These are phyloP conservation scores for Leptocoma aspasia DNA, from an alignment of 2,113 vertebrate genomes.

Conservation along the genomic window DNA sequence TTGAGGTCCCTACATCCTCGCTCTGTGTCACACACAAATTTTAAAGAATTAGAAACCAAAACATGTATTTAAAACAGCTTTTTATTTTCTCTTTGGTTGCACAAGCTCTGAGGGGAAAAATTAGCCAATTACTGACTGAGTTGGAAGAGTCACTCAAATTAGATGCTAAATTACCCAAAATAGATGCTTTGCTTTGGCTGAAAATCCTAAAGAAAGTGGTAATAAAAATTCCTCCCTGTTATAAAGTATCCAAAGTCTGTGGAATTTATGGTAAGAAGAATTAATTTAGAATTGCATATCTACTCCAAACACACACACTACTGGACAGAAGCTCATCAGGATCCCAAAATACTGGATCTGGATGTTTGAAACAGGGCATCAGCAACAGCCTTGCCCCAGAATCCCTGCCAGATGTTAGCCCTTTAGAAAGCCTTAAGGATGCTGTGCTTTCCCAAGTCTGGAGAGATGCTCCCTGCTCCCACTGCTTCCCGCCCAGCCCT, in stretches of 20 bases:
- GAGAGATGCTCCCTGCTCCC: neutral
- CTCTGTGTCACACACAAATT: neutral
- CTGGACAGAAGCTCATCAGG: neutral
- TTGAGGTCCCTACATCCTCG: neutral
- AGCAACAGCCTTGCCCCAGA: neutral
- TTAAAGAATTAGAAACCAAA: neutral
- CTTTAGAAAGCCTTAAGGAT: neutral
- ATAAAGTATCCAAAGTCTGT: neutral
- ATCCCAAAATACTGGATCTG: neutral
- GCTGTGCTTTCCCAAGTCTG: neutral
- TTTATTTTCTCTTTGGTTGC: neutral
- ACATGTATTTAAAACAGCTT: neutral
- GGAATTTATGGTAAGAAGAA: neutral
- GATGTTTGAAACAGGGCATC: neutral
- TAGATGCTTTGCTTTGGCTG: neutral
- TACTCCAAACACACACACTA: neutral
- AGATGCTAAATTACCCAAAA: neutral
- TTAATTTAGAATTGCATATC: neutral
- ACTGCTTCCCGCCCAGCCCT: neutral
- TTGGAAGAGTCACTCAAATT: neutral
- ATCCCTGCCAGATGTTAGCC: constrained; percentile 64
- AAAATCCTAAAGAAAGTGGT: neutral
- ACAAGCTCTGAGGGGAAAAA: neutral
- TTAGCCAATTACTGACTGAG: neutral
- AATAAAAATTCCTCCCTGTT: neutral